phyloP scores from a whole-genome alignment of 2,113 vertebrate genomes.

The Rhadina sibilatrix region DNA sequence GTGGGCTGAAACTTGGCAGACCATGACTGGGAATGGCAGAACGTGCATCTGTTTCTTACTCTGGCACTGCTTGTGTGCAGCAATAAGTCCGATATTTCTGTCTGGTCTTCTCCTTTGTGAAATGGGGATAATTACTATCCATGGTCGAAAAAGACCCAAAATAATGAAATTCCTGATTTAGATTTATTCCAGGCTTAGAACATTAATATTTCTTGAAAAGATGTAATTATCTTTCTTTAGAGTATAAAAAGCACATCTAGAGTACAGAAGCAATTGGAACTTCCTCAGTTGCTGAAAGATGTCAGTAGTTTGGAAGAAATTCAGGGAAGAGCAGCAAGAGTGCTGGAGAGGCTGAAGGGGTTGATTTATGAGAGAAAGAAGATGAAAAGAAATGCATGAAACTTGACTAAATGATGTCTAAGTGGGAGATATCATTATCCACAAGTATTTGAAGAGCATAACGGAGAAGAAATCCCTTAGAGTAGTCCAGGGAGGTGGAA shows the following conservation, averaged over 20 bases:
- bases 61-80: neutral
- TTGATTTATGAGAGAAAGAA: constrained; percentile 48
- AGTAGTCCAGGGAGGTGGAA: constrained; percentile 39
- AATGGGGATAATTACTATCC: neutral
- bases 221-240: constrained; percentile 8
- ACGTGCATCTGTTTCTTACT: neutral
- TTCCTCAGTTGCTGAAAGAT: constrained; percentile 25
- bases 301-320: constrained; percentile 50
- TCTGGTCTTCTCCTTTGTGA: neutral
- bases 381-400: constrained; percentile 53
- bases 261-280: constrained; percentile 34
- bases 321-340: constrained; percentile 38
- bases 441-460: constrained; percentile 35
- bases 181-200: constrained; percentile 9
- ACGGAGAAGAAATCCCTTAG: neutral
- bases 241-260: constrained; percentile 21
- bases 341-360: constrained; percentile 29
- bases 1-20: neutral
- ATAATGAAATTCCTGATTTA: neutral
- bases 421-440: constrained; percentile 54
- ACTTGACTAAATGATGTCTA: constrained; percentile 32
- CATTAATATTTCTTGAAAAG: constrained; percentile 47
- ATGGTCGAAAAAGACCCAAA: neutral
- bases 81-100: neutral
- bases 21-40: neutral